Conservation (phyloP, 2,888 invertebrate species). For the Pelosia muscerda region DNA sequence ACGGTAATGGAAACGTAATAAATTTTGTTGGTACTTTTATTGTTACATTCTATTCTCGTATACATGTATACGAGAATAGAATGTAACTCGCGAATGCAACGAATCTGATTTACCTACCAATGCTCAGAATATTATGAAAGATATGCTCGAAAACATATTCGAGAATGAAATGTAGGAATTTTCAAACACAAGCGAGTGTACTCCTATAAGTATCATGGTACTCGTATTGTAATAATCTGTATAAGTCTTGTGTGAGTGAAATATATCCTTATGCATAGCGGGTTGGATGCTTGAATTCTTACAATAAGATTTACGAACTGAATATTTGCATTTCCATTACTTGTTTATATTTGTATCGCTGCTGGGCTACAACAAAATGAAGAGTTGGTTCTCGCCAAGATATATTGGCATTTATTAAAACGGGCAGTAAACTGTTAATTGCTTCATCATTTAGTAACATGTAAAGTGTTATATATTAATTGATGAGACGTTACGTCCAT, state of each 20-base stretch:
- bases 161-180: not conserved
- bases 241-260: constrained; percentile 25
- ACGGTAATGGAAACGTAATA: no score
- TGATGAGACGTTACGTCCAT: no score
- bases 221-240: constrained; percentile 29
- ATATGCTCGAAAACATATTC: not conserved
- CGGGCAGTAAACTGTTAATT: not conserved
- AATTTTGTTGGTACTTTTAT: no score
- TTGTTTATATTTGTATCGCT: not conserved
- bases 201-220: constrained; percentile 22
- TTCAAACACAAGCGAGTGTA: constrained; percentile 7
- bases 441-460: no score
- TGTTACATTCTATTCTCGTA: no score
- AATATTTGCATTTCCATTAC: constrained; percentile 5
- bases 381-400: not conserved
- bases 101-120: no score
- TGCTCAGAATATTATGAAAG: not conserved
- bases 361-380: not conserved
- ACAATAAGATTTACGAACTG: constrained; percentile 10
- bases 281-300: constrained; percentile 1
- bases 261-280: constrained; percentile 13
- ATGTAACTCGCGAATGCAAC: no score
- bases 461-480: no score
- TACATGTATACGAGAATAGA: no score
- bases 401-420: not conserved